These are phyloP conservation scores for Anhinga anhinga DNA, from an alignment of 2,113 vertebrate species.

Conservation along the genomic window DNA sequence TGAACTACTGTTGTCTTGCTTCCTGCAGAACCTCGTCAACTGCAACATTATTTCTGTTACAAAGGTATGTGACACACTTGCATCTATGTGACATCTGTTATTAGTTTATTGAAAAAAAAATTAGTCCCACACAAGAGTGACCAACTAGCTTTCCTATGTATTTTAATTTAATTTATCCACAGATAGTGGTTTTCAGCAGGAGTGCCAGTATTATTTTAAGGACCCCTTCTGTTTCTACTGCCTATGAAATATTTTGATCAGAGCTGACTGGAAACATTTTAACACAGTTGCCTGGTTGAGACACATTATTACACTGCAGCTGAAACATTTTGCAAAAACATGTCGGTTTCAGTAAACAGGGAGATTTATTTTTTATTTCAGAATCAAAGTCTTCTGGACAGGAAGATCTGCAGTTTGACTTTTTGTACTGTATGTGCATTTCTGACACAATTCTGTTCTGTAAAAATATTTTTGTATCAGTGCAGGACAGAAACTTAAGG, in stretches of 20 bases:
- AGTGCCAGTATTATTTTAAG: neutral
- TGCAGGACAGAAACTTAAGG: neutral
- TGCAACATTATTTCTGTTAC: conserved; percentile 83
- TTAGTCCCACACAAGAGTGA: neutral
- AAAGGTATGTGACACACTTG: conserved; percentile 72
- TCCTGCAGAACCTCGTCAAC: conserved; percentile 76
- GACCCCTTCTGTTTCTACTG: neutral
- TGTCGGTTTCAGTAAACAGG: neutral
- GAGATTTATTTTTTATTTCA: neutral
- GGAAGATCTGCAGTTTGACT: neutral
- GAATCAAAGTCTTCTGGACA: neutral
- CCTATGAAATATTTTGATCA: neutral
- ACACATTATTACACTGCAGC: neutral
- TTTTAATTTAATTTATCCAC: neutral
- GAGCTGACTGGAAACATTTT: neutral
- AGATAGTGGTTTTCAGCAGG: neutral
- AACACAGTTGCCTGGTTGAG: neutral
- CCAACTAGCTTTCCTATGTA: neutral
- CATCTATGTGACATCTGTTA: neutral
- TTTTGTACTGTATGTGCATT: neutral
- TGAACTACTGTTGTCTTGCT: neutral
- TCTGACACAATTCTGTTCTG: neutral
- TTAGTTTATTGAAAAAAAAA: neutral
- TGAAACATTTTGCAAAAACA: neutral
- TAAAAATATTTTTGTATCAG: neutral